Base-by-base conservation (phyloP, 2,113 vertebrate species). In the Tylochromis polylepis region DNA sequence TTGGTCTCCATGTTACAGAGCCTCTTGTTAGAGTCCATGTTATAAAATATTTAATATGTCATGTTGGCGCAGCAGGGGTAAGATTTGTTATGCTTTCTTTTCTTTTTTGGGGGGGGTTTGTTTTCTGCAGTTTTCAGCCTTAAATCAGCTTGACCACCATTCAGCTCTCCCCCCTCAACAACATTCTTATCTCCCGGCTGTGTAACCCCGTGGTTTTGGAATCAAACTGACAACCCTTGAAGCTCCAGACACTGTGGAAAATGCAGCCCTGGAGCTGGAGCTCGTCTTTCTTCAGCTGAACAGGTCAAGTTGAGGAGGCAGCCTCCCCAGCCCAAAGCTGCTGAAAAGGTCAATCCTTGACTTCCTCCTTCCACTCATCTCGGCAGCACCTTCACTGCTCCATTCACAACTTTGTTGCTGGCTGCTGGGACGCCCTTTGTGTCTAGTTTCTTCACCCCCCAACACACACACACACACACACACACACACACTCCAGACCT, bases 371-470 rank as follows among this genome's bases (percentile, higher is more conserved):
- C 57, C 36, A 24, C 51, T 89, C 77, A 29, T 57, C 65, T 78
- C 2, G 1, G 81, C 79, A 36, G 77, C 83, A 88, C 60, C 80
- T 70, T 72, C 24, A 12, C 70, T 16, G 11, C 70, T 82, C 88
- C 85, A 29, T 59, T 89, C 84, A 85, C 58, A 80, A 85, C 85
- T 84, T 75, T 24, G 8, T 91, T 85, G 77, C 75, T 80, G 88
- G 89, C 89, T 88, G 85, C 94, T 77, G 86, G 92, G 92, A 85
- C 85, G 88, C 86, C 85, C 93, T 95, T 95, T 95, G 95, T 95
- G 94, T 95, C 93, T 95, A 81, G 90, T 46, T 90, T 94, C 85
- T 93, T 55, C 90, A 87, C 91, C 92, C 91, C 92, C 93, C 75
- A n/a, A n/a, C n/a, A n/a, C n/a, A 62, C 59, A 72, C 79, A 43